These are phyloP conservation scores for Drosophila willistoni DNA, from an alignment of 1,140 invertebrate species.

Conservation along the genomic window DNA sequence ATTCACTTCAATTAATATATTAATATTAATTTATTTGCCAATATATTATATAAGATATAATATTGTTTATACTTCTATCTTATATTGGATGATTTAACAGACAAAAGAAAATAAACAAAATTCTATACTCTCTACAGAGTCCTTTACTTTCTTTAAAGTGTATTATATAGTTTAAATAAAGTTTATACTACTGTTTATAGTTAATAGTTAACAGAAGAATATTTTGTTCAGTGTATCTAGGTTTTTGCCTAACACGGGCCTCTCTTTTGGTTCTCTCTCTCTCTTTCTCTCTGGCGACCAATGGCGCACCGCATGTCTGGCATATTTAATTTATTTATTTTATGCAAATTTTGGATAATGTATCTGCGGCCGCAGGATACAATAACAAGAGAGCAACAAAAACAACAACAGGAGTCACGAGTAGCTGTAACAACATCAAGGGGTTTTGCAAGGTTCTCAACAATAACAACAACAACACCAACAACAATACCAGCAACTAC, in stretches of 20 bases:
- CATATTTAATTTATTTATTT: constrained; percentile 83
- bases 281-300: constrained; percentile 44
- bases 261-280: constrained; percentile 23
- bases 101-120: too few relatives aligned
- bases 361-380: constrained; percentile 82
- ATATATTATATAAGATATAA: too few relatives aligned
- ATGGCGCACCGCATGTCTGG: constrained; percentile 81
- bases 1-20: too few relatives aligned
- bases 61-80: too few relatives aligned
- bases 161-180: too few relatives aligned
- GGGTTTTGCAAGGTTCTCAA: constrained; percentile 67
- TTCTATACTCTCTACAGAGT: too few relatives aligned
- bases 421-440: constrained; percentile 67
- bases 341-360: constrained; percentile 83
- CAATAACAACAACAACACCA: constrained; percentile 18
- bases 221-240: constrained; percentile 23
- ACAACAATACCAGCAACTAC: constrained; percentile 35
- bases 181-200: too few relatives aligned
- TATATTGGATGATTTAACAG: too few relatives aligned
- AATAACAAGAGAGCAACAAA: constrained; percentile 60
- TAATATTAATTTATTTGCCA: too few relatives aligned
- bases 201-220: neutral
- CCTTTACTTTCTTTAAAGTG: too few relatives aligned
- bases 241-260: constrained; percentile 38
- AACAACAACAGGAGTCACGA: constrained; percentile 39